Evolutionary conservation across 2,797 vertebrate genomes (phyloP).

Genomic region (Mycteria americana): DNA sequence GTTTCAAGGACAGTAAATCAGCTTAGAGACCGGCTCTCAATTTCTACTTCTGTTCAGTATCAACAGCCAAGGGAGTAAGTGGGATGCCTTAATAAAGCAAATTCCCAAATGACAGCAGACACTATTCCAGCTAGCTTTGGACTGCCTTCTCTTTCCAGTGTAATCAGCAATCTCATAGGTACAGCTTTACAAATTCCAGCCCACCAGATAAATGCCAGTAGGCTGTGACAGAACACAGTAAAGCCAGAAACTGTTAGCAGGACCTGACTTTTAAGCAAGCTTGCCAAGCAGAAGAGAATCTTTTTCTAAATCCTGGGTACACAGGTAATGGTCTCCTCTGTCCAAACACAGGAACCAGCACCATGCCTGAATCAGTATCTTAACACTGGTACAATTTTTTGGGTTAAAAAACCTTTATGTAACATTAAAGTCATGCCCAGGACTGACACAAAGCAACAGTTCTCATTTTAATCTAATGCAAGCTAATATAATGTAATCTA

Average conservation of each 20-base stretch:
- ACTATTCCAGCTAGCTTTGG: neutral
- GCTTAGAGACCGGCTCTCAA: neutral
- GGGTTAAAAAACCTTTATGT: neutral
- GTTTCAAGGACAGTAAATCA: slow-evolving; percentile 1
- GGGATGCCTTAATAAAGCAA: neutral
- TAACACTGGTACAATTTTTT: neutral
- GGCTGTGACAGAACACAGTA: neutral
- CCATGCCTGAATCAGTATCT: neutral
- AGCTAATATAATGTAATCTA: neutral
- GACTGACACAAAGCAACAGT: neutral
- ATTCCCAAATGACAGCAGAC: neutral
- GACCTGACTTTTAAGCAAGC: neutral
- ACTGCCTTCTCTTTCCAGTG: neutral
- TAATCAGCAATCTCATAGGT: neutral
- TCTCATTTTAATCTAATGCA: neutral
- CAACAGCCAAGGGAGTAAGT: neutral
- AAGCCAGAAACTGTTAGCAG: neutral
- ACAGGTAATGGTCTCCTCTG: neutral
- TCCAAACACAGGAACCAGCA: neutral
- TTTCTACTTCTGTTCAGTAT: neutral
- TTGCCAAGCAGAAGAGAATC: neutral
- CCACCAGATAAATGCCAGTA: neutral
- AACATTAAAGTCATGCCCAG: neutral
- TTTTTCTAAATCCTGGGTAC: neutral
- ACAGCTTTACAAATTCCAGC: slow-evolving; percentile 27